Conservation (phyloP, 1,140 invertebrate species). For the Steinernema feltiae region DNA sequence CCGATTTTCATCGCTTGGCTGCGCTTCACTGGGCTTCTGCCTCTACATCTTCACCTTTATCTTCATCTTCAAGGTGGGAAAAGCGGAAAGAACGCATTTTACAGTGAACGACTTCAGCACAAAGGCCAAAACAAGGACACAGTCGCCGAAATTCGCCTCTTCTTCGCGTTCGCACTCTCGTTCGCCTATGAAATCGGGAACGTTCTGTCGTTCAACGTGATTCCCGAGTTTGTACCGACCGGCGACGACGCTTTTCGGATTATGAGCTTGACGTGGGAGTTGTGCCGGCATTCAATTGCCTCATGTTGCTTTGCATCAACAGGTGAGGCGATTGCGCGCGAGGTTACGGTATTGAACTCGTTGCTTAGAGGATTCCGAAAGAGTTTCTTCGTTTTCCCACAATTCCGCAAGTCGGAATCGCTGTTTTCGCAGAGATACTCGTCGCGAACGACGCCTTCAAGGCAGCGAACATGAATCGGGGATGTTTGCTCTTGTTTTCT, state of each 20-base stretch:
- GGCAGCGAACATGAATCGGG: too few species aligned
- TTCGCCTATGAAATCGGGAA: slow-evolving; percentile 4
- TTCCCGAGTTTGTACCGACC: neutral
- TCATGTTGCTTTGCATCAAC: neutral
- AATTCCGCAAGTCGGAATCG: neutral
- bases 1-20: neutral
- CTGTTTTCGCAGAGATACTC: neutral
- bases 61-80: neutral
- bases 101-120: neutral
- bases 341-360: neutral
- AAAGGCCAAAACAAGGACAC: neutral
- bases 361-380: neutral
- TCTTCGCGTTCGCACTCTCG: neutral
- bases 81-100: neutral
- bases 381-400: neutral
- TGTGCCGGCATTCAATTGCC: neutral
- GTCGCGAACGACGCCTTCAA: neutral
- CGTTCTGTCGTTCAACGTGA: neutral
- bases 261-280: neutral
- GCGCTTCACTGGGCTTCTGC: neutral
- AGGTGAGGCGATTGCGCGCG: neutral
- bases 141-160: neutral
- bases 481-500: too few species aligned
- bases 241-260: neutral
- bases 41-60: neutral